phyloP scores from a whole-genome alignment of 2,797 vertebrate species.

The Sebastes taczanowskii region DNA sequence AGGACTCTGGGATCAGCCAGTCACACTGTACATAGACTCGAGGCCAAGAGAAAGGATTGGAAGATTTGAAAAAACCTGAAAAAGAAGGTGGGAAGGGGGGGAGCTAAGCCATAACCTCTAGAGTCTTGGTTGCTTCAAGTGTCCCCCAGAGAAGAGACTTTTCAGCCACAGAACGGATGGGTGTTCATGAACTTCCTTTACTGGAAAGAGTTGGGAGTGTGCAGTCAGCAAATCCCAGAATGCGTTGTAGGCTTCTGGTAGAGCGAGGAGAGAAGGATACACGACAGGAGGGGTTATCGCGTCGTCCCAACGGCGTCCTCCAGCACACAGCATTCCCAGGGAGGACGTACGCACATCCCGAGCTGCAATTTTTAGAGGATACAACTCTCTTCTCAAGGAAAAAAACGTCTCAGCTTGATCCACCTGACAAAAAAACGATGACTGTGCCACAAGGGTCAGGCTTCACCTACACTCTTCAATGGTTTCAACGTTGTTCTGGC shows the following conservation, averaged over 20 bases:
- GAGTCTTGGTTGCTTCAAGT: slow-evolving; percentile 23
- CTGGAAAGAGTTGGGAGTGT: background rate
- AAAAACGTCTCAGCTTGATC: slow-evolving; percentile 18
- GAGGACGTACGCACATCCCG: background rate
- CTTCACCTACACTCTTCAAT: slow-evolving; percentile 24
- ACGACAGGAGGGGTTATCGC: background rate
- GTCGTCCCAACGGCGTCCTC: slow-evolving; percentile 47
- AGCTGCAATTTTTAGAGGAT: slow-evolving; percentile 10
- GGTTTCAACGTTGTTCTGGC: slow-evolving; percentile 62
- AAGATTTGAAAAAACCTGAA: background rate
- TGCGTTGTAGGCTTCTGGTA: slow-evolving; percentile 18
- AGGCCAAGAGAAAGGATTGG: slow-evolving; percentile 14
- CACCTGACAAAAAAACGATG: slow-evolving; percentile 16
- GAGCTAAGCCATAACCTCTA: slow-evolving; percentile 15
- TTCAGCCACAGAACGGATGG: background rate
- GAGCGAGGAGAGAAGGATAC: background rate
- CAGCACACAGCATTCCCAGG: slow-evolving; percentile 46
- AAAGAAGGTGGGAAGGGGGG: background rate
- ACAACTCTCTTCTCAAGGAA: slow-evolving; percentile 37
- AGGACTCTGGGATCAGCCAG: slow-evolving; percentile 30
- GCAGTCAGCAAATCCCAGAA: slow-evolving; percentile 4
- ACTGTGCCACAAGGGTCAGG: slow-evolving; percentile 60
- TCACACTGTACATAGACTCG: slow-evolving; percentile 52
- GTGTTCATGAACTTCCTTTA: background rate
- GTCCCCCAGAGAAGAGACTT: slow-evolving; percentile 1